Evolutionary conservation across 2,797 vertebrate genomes (phyloP).

Genomic region (Sebastes taczanowskii): DNA sequence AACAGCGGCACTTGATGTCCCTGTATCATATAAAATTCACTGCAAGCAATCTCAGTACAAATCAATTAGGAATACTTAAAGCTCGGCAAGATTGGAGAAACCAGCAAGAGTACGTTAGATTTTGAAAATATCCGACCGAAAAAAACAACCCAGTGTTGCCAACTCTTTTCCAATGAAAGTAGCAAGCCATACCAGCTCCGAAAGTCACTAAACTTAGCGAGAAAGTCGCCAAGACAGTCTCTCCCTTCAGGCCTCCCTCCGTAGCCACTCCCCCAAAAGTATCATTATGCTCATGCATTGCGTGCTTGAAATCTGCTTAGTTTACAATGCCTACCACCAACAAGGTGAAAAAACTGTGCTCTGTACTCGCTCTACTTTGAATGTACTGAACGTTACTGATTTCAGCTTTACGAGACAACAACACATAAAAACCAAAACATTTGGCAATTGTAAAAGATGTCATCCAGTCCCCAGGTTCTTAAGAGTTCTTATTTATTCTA

Average conservation of each 20-base stretch:
- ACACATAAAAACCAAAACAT: no score
- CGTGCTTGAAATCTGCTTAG: background rate
- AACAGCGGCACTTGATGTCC: slow-evolving; percentile 47
- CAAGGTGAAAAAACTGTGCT: background rate
- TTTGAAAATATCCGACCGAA: no score
- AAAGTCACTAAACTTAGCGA: no score
- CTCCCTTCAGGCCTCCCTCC: no score
- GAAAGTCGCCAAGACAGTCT: no score
- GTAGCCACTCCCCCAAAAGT: no score
- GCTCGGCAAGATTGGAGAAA: no score
- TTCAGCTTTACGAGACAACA: background rate
- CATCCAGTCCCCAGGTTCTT: background rate
- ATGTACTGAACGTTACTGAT: background rate
- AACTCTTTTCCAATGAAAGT: no score
- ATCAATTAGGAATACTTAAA: slow-evolving; percentile 24
- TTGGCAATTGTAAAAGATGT: background rate
- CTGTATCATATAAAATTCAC: slow-evolving; percentile 42
- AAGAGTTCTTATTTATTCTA: background rate
- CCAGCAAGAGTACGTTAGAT: no score
- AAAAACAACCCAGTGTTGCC: no score
- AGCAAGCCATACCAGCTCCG: no score
- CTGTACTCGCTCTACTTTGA: background rate
- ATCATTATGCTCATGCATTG: background rate
- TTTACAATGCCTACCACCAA: background rate
- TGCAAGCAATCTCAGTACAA: slow-evolving; percentile 24